Base-by-base conservation (phyloP, 2,888 invertebrate species). In the Torymus texanus region DNA sequence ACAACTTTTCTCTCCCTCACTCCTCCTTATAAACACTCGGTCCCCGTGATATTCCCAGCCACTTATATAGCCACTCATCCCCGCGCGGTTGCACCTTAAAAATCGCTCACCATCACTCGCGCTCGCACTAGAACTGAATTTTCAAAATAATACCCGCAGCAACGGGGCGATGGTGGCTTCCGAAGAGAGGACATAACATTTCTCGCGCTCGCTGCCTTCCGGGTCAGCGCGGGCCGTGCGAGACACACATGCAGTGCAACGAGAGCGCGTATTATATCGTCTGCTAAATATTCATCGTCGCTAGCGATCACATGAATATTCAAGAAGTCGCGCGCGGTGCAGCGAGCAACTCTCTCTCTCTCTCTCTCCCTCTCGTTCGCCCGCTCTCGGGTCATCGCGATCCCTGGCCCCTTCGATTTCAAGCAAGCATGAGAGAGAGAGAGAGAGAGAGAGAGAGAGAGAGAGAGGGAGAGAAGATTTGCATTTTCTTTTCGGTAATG, bases 281-380 rank as follows among this genome's bases (percentile, higher is more conserved):
- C 67, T 29, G 51, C 66, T 81, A 81, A 78, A 81, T 81, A 79
- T 81, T 81, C 79, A 81, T 79, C 70, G 76, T 74, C 68, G 65
- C 72, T 18, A 71, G 76, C 65, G 74, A 73, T 76, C 66, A 70
- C 71, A 70, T 81, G 79, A 81, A 81, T 81, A 81, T 81, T 79
- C 73, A 81, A 74, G 65, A 21, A 68, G 56, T 68, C 71, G 53
- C 50, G 41, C 41, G 41, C 24, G 5, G 14, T 58, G 61, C 58
- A 53, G 29, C 29, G 4, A 29, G 29, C 50, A 61, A 13, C 29
- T 51, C 75, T 8, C 53, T 74, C 24, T 29, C 50, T 51, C 21
- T 53, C 55, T 50, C 55, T 16, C 11, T 21, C n/a, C n/a, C n/a
- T n/a, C 41, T 41, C 61, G 13, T 14, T 29, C 13, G 50, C 11